Percentiles rank a stretch among this genome's conserved stretches.
These are phyloP conservation scores for Psittacula cyanocephala DNA, from an alignment of 2,113 vertebrate species.

Conservation along the genomic window DNA sequence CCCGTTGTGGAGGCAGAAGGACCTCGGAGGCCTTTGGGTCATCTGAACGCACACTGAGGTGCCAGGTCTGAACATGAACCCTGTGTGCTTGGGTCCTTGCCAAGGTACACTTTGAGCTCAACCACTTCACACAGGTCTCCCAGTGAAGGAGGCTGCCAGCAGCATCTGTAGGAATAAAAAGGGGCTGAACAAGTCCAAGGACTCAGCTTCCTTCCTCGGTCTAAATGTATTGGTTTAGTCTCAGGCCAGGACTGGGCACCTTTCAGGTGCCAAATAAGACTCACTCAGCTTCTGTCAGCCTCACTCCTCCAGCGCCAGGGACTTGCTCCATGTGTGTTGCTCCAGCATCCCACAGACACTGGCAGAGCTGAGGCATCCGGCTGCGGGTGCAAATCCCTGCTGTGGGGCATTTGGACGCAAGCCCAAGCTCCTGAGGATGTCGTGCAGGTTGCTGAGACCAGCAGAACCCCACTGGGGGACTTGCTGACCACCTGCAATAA, in stretches of 20 bases:
- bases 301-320: background rate
- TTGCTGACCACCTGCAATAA: background rate
- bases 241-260: background rate
- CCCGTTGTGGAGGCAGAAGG: background rate
- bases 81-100: background rate
- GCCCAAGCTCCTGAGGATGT: background rate
- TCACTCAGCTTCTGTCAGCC: rapidly evolving
- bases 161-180: background rate
- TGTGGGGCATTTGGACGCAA: rapidly evolving
- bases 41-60: background rate
- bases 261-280: background rate
- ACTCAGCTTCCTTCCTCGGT: background rate
- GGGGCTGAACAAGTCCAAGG: background rate
- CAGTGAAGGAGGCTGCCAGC: background rate
- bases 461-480: background rate
- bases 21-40: background rate
- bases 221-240: background rate
- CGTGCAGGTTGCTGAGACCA: background rate
- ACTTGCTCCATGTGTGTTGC: background rate
- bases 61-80: background rate
- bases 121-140: background rate
- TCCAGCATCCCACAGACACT: background rate
- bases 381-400: background rate
- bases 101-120: background rate
- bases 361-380: background rate